A percentile compares a stretch with the other conserved stretches of the same genome.
phyloP scores from a whole-genome alignment of 2,113 vertebrate species.

The Microtus ochrogaster region DNA sequence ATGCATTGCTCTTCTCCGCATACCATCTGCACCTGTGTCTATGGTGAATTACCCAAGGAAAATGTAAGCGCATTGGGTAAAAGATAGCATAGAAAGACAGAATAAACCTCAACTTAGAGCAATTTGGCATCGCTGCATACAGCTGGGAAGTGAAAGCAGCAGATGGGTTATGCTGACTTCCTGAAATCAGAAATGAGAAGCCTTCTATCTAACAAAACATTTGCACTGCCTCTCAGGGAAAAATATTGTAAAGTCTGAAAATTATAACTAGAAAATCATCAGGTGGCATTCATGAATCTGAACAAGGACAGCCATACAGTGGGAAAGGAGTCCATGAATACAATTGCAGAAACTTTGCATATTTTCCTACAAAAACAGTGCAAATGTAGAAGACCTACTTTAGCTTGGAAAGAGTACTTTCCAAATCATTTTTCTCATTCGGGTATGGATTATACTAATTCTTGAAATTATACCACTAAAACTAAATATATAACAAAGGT shows the following conservation, averaged over 20 bases:
- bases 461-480: background rate
- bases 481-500: background rate
- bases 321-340: background rate
- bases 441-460: background rate
- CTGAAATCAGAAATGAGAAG: conserved; percentile 75
- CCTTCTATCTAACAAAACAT: conserved; percentile 71
- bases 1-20: conserved; percentile 59
- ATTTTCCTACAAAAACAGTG: background rate
- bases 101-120: conserved; percentile 69
- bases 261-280: conserved; percentile 53
- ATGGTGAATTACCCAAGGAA: conserved; percentile 71
- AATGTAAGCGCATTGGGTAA: conserved; percentile 68
- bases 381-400: background rate
- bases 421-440: background rate
- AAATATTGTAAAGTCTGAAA: background rate
- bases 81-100: conserved; percentile 65
- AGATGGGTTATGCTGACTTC: conserved; percentile 82
- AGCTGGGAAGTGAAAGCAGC: conserved; percentile 77
- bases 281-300: conserved; percentile 45
- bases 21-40: conserved; percentile 77
- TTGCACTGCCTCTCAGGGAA: conserved; percentile 66
- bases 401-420: background rate
- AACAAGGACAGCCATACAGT: background rate
- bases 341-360: background rate
- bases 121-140: conserved; percentile 71